A percentile compares a stretch with the other conserved stretches of the same genome.
These are phyloP conservation scores for Timema podura DNA, from an alignment of 2,888 invertebrate genomes.

Conservation along the genomic window DNA sequence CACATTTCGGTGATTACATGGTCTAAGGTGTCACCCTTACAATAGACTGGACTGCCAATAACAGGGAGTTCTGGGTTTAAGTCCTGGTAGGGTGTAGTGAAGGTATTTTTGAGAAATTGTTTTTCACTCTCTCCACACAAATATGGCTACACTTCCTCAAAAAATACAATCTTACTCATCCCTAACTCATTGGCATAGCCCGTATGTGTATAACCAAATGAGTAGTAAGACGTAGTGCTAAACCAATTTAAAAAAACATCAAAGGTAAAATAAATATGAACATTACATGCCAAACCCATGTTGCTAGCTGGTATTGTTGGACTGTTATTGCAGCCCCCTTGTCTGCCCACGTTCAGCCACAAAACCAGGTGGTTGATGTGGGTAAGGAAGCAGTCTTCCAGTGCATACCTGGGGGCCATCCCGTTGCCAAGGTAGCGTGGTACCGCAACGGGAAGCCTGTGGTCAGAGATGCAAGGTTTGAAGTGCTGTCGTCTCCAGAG, in stretches of 20 bases:
- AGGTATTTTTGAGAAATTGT: no score
- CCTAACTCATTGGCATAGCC: no score
- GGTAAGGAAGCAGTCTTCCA: conserved; percentile 81
- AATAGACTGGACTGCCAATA: no score
- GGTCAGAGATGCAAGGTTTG: conserved; percentile 54
- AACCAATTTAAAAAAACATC: conserved; percentile 17
- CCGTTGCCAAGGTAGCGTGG: conserved; percentile 76
- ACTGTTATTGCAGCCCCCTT: conserved; percentile 61
- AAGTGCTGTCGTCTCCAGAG: conserved; percentile 46
- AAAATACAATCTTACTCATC: no score
- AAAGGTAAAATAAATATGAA: not conserved
- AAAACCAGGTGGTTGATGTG: conserved; percentile 73
- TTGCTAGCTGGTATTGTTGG: not conserved
- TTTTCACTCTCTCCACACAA: no score
- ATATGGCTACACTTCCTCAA: no score
- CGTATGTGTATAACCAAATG: no score
- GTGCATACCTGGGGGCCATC: conserved; percentile 83
- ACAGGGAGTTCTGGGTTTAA: no score
- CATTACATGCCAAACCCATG: not conserved
- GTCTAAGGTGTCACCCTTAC: no score
- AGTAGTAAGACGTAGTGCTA: no score
- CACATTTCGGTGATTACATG: no score
- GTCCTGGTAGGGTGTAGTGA: no score
- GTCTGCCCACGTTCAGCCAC: conserved; percentile 75
- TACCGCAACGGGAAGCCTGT: conserved; percentile 69